These are phyloP conservation scores for Trachymyrmex cornetzi DNA, from an alignment of 1,140 invertebrate species.

Conservation along the genomic window DNA sequence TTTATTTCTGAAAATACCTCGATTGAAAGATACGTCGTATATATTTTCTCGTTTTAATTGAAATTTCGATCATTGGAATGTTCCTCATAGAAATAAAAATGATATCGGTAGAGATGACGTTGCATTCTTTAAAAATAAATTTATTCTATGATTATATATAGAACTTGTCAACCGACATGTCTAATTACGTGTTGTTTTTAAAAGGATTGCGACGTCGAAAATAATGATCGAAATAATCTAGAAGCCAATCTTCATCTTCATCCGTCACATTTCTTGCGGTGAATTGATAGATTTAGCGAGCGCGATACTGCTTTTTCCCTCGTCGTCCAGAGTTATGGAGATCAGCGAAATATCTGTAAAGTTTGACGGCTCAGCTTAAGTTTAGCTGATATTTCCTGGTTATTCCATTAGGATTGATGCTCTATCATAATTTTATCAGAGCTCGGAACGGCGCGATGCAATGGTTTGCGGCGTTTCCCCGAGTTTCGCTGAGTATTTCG, in stretches of 20 bases:
- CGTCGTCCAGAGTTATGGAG: background rate
- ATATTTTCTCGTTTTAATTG: slow-evolving; percentile 32
- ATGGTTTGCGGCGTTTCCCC: slow-evolving; percentile 24
- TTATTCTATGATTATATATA: background rate
- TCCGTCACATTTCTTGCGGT: background rate
- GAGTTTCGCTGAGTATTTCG: slow-evolving; percentile 47
- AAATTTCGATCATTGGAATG: background rate
- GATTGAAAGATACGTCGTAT: slow-evolving; percentile 2
- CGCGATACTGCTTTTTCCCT: no score
- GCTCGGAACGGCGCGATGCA: slow-evolving; percentile 2
- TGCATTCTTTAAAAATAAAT: background rate
- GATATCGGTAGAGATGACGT: background rate
- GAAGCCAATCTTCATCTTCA: background rate
- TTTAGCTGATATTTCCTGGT: slow-evolving; percentile 8
- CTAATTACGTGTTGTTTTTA: background rate
- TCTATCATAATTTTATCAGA: slow-evolving; percentile 45
- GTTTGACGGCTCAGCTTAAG: background rate
- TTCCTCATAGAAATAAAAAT: background rate
- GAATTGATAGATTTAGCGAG: slow-evolving; percentile 2
- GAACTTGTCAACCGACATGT: background rate
- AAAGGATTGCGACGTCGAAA: background rate
- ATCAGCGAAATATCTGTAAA: slow-evolving; percentile 1
- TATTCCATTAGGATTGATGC: slow-evolving; percentile 53
- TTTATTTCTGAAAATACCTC: slow-evolving; percentile 56
- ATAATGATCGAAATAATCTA: background rate